Evolutionary conservation across 2,888 invertebrate species (phyloP).

Genomic region (Parapristionchus giblindavisi): DNA sequence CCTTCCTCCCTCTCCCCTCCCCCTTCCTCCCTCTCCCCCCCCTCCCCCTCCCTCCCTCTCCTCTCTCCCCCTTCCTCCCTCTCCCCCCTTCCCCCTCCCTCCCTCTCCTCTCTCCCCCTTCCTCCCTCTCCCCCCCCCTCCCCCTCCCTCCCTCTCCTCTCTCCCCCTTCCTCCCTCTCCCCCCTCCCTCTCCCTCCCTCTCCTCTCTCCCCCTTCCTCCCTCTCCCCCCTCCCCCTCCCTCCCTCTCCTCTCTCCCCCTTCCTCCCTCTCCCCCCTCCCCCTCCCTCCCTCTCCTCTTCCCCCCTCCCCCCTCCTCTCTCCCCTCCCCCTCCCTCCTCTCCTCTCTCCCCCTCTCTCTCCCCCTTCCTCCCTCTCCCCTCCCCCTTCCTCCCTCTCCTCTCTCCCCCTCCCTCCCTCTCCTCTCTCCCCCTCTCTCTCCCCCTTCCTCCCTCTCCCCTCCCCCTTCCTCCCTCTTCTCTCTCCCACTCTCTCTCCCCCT

Average conservation of each 20-base stretch:
- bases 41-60: conserved; percentile 6
- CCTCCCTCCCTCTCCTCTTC: neutral
- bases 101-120: neutral
- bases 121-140: neutral
- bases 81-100: neutral
- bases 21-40: neutral
- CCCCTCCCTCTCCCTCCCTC: neutral
- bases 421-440: neutral
- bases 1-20: neutral
- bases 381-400: neutral
- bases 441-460: neutral
- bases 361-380: neutral
- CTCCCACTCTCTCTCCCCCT: too few species aligned
- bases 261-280: neutral
- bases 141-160: conserved; percentile 4
- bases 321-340: neutral
- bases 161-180: neutral
- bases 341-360: neutral
- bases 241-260: neutral
- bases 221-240: conserved; percentile 16
- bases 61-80: neutral
- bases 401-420: neutral
- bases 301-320: neutral
- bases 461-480: too few species aligned
- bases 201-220: conserved; percentile 10